phyloP scores from a whole-genome alignment of 2,113 vertebrate genomes.

The Mastomys natalensis region DNA sequence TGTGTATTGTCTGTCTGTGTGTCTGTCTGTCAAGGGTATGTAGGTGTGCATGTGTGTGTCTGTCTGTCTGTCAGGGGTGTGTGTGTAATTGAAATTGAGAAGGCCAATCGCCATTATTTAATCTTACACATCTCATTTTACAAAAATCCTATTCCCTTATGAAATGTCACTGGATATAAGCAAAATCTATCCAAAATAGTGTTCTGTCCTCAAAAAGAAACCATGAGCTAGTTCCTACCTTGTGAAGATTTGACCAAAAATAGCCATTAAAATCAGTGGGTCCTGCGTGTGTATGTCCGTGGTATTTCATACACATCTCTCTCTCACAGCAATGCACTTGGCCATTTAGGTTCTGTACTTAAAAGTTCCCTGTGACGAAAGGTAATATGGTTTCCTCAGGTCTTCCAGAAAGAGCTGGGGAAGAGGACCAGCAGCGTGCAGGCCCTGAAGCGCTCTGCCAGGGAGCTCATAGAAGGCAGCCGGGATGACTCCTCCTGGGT shows the following conservation, averaged over 20 bases:
- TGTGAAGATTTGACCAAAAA: background rate
- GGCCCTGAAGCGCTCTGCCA: conserved; percentile 96
- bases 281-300: background rate
- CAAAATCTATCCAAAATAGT: background rate
- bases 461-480: conserved; percentile 94
- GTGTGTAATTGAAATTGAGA: background rate
- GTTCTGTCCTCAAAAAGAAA: background rate
- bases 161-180: background rate
- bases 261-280: background rate
- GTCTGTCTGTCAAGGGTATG: no score
- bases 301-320: background rate
- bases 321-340: background rate
- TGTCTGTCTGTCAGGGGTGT: no score
- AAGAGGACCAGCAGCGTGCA: conserved; percentile 96
- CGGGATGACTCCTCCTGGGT: conserved; percentile 98
- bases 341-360: background rate
- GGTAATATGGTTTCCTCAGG: conserved; percentile 85
- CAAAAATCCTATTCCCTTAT: background rate
- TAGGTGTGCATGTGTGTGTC: no score
- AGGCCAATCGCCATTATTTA: background rate
- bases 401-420: conserved; percentile 97
- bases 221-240: background rate
- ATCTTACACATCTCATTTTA: background rate
- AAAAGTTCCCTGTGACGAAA: background rate
- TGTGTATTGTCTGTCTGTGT: background rate